Evolutionary conservation across 1,140 invertebrate genomes (phyloP).

Genomic region (Atta colombica): DNA sequence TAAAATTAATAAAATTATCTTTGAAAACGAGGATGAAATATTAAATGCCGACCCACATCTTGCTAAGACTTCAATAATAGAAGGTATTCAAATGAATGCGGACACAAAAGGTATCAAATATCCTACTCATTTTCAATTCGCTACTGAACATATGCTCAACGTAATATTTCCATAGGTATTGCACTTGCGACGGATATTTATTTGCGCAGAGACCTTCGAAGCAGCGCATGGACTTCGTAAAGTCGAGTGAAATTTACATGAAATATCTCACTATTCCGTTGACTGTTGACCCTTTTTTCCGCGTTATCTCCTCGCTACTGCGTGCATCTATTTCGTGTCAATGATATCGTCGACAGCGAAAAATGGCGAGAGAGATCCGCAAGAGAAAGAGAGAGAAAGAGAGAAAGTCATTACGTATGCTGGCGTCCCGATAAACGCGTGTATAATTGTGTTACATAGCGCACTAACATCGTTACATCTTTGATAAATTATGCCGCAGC

Average conservation of each 20-base stretch:
- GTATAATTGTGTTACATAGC: conserved; percentile 49
- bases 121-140: conserved; percentile 34
- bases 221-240: conserved; percentile 55
- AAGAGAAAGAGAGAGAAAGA: conserved; percentile 50
- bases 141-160: conserved; percentile 58
- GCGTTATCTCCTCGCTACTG: conserved; percentile 29
- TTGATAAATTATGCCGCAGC: conserved; percentile 51
- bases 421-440: conserved; percentile 47
- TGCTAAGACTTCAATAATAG: not conserved
- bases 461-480: conserved; percentile 40
- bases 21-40: not conserved
- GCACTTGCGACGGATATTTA: conserved; percentile 59
- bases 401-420: conserved; percentile 51
- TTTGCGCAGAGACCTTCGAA: conserved; percentile 63
- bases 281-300: conserved; percentile 15
- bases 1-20: not conserved
- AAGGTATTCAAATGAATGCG: not conserved
- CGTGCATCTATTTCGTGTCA: conserved; percentile 53
- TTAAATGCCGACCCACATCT: not conserved
- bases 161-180: conserved; percentile 68
- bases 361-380: conserved; percentile 31
- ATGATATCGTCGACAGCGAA: conserved; percentile 56
- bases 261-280: conserved; percentile 67
- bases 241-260: conserved; percentile 67
- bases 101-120: conserved; percentile 23